A percentile compares a stretch with the other conserved stretches of the same genome.
phyloP scores from a whole-genome alignment of 2,113 vertebrate genomes.

The Thunnus maccoyii region DNA sequence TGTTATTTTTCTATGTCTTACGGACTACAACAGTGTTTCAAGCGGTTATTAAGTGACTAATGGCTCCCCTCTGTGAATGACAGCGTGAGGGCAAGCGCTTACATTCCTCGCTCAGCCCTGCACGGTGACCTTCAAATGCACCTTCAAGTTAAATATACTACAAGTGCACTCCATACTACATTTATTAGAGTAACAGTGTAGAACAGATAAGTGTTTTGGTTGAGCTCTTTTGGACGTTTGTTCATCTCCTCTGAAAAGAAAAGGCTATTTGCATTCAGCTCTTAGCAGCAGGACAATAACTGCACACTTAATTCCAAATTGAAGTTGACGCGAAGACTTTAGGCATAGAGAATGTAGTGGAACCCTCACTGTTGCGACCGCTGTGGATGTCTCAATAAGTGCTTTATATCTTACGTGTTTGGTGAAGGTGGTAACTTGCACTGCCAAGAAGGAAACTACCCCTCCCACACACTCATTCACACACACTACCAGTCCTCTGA shows the following conservation, averaged over 20 bases:
- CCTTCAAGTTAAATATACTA: slow-evolving; percentile 53
- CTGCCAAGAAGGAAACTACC: slow-evolving; percentile 76
- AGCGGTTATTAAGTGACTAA: slow-evolving; percentile 52
- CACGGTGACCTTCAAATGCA: slow-evolving; percentile 62
- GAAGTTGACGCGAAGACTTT: slow-evolving; percentile 68
- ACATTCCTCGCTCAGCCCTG: slow-evolving; percentile 36
- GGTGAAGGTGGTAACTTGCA: slow-evolving; percentile 65
- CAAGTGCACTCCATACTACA: slow-evolving; percentile 52
- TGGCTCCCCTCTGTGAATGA: slow-evolving; percentile 67
- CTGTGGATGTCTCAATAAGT: slow-evolving; percentile 83
- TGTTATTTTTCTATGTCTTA: slow-evolving; percentile 63
- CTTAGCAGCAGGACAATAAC: slow-evolving; percentile 54
- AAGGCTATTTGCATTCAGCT: slow-evolving; percentile 60
- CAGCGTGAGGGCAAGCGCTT: slow-evolving; percentile 49
- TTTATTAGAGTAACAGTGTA: slow-evolving; percentile 38
- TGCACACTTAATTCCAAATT: slow-evolving; percentile 69
- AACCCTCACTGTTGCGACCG: slow-evolving; percentile 73
- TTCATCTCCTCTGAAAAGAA: slow-evolving; percentile 39
- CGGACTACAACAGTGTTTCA: slow-evolving; percentile 61
- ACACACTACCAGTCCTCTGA: slow-evolving; percentile 35
- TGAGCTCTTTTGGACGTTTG: slow-evolving; percentile 46
- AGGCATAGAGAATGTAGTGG: slow-evolving; percentile 78
- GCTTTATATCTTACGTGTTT: slow-evolving; percentile 79
- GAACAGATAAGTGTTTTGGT: slow-evolving; percentile 40
- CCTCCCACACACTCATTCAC: slow-evolving; percentile 35